A percentile compares a stretch with the other conserved stretches of the same genome.
Evolutionary conservation across 2,888 invertebrate species (phyloP).

Genomic region (Epinotia ramella): DNA sequence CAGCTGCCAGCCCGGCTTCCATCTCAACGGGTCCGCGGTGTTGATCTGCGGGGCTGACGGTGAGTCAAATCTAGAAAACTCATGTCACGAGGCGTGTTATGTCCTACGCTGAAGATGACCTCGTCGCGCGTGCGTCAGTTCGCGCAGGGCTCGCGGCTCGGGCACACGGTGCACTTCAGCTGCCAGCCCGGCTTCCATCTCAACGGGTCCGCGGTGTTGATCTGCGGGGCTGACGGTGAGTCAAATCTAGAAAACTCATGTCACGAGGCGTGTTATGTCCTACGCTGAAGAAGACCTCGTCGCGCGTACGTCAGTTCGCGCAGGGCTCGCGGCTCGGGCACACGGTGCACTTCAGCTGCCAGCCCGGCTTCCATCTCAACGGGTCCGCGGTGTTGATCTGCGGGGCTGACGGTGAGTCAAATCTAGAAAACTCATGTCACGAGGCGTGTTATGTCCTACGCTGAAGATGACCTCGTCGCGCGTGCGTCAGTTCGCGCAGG

Average conservation of each 20-base stretch:
- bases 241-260: too few relatives aligned
- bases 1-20: constrained; percentile 92
- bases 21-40: constrained; percentile 90
- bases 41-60: constrained; percentile 93
- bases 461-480: constrained; percentile 86
- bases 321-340: constrained; percentile 93
- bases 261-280: constrained; percentile 89
- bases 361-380: constrained; percentile 91
- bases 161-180: constrained; percentile 89
- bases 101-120: constrained; percentile 86
- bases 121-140: constrained; percentile 88
- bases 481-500: constrained; percentile 90
- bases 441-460: constrained; percentile 88
- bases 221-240: constrained; percentile 92
- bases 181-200: constrained; percentile 93
- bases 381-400: constrained; percentile 93
- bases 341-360: constrained; percentile 90
- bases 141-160: constrained; percentile 91
- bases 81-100: constrained; percentile 88
- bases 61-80: too few relatives aligned
- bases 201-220: constrained; percentile 90
- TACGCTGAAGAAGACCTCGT: constrained; percentile 85
- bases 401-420: constrained; percentile 89
- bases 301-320: constrained; percentile 88
- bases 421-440: too few relatives aligned